Percentiles rank a stretch among this genome's conserved stretches.
phyloP scores from a whole-genome alignment of 1,140 invertebrate species.

The Rhagoletis pomonella region DNA sequence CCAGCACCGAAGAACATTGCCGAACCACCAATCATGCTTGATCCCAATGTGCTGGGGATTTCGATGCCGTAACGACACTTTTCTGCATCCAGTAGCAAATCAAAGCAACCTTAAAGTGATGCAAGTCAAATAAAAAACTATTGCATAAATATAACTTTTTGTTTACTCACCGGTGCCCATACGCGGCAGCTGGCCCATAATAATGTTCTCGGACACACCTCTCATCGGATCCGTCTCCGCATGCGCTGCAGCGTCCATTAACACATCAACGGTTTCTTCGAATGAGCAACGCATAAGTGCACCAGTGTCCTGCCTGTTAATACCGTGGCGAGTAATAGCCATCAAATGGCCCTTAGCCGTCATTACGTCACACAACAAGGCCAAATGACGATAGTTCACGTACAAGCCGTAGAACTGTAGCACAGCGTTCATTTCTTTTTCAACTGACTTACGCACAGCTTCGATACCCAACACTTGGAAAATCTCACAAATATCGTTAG shows the following conservation, averaged over 20 bases:
- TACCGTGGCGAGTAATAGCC: constrained; percentile 99
- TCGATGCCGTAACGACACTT: constrained; percentile 99
- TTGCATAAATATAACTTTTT: not conserved
- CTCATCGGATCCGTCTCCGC: constrained; percentile 98
- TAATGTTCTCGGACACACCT: constrained; percentile 99
- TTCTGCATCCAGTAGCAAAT: constrained; percentile 96
- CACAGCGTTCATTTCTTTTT: constrained; percentile 99
- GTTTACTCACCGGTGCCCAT: constrained; percentile 90
- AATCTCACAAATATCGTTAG: constrained; percentile 99
- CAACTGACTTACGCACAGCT: constrained; percentile 98
- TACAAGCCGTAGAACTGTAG: constrained; percentile 99
- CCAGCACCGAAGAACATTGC: constrained; percentile 93
- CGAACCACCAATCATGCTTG: constrained; percentile 83
- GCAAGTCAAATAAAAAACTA: constrained; percentile 58
- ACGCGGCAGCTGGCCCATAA: constrained; percentile 97
- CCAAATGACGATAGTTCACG: constrained; percentile 99
- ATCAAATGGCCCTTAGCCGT: constrained; percentile 99
- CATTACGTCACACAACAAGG: constrained; percentile 99
- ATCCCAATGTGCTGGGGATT: constrained; percentile 85
- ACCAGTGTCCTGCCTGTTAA: constrained; percentile 99
- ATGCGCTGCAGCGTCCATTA: constrained; percentile 98
- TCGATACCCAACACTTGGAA: constrained; percentile 99
- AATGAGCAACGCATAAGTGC: constrained; percentile 99
- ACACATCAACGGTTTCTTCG: constrained; percentile 97
- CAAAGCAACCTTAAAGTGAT: constrained; percentile 89